Conservation (phyloP, 2,888 invertebrate species). For the Polyommatus icarus region DNA sequence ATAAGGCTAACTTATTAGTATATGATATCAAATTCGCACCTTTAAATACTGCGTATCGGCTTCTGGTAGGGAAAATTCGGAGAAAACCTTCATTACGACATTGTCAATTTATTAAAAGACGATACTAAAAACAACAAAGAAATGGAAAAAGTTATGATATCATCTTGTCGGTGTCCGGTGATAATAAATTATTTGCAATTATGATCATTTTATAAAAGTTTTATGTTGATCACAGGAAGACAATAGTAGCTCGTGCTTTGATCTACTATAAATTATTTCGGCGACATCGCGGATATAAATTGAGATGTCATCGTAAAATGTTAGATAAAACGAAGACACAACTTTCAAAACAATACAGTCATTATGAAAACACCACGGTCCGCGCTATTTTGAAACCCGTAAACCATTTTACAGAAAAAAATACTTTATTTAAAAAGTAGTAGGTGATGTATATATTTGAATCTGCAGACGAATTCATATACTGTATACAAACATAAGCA, state of each 20-base stretch:
- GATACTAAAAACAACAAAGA: neutral
- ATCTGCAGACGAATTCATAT: too few species aligned
- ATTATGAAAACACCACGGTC: slow-evolving; percentile 35
- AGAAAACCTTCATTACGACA: neutral
- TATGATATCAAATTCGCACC: too few species aligned
- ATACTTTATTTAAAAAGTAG: neutral
- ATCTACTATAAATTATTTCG: slow-evolving; percentile 39
- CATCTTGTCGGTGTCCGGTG: neutral
- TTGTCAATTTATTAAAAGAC: neutral
- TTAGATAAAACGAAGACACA: slow-evolving; percentile 40
- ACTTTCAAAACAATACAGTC: slow-evolving; percentile 37
- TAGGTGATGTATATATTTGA: too few species aligned
- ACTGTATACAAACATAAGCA: too few species aligned
- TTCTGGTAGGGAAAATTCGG: neutral
- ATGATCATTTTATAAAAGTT: slow-evolving; percentile 33
- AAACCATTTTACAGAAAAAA: slow-evolving; percentile 31
- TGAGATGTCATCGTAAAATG: slow-evolving; percentile 36
- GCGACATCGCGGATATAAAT: slow-evolving; percentile 37
- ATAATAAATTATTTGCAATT: slow-evolving; percentile 20
- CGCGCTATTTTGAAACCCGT: slow-evolving; percentile 32
- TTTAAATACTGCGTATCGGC: too few species aligned
- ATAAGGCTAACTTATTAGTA: too few species aligned
- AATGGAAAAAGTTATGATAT: neutral
- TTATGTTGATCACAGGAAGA: slow-evolving; percentile 41
- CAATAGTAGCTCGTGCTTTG: slow-evolving; percentile 42